Evolutionary conservation across 2,888 invertebrate species (phyloP).

Genomic region (Drosophila lutescens): DNA sequence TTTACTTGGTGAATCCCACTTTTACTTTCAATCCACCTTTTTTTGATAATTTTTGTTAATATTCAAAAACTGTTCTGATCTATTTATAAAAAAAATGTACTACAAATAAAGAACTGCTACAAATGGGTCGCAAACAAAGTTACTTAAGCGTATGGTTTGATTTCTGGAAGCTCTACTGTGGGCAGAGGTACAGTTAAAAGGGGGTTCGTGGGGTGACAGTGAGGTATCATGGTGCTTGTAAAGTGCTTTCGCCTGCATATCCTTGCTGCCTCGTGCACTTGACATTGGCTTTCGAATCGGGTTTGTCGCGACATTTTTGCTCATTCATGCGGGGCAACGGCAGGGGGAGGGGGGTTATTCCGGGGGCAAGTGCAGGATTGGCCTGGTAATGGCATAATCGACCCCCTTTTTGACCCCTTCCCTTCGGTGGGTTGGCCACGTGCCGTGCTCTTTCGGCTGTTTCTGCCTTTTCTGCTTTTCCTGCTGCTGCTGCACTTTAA

Average conservation of each 20-base stretch:
- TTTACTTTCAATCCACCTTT: too few relatives aligned
- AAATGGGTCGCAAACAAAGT: too few relatives aligned
- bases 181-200: not conserved
- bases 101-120: too few relatives aligned
- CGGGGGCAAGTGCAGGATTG: conserved; percentile 27
- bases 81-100: too few relatives aligned
- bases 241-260: conserved; percentile 33
- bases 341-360: not conserved
- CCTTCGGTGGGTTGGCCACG: conserved; percentile 29
- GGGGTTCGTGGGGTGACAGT: not conserved
- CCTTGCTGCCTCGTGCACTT: conserved; percentile 60
- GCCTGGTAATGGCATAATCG: conserved; percentile 47
- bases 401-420: not conserved
- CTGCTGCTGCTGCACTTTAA: conserved; percentile 59
- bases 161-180: conserved; percentile 8
- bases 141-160: not conserved
- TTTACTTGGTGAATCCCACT: too few relatives aligned
- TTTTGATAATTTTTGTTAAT: too few relatives aligned
- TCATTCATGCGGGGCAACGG: conserved; percentile 57
- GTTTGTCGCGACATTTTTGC: conserved; percentile 42
- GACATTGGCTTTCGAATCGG: conserved; percentile 58
- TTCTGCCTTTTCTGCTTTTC: conserved; percentile 1
- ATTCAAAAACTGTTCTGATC: too few relatives aligned
- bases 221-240: conserved; percentile 44
- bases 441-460: conserved; percentile 47